phyloP scores from a whole-genome alignment of 2,797 vertebrate species.

The Somateria mollissima region DNA sequence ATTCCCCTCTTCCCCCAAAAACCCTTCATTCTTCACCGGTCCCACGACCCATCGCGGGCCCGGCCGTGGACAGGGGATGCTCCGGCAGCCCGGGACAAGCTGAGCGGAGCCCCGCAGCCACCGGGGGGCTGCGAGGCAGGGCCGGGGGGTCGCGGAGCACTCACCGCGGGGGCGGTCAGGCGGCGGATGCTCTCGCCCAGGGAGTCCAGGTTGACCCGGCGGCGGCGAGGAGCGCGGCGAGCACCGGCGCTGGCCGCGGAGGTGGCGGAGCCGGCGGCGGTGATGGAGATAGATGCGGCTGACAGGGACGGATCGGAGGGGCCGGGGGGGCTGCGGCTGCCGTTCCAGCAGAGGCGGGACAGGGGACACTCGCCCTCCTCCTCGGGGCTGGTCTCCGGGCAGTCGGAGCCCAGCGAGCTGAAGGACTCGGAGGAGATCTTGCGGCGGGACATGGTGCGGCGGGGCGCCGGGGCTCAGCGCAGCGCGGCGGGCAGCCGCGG shows the following conservation, averaged over 20 bases:
- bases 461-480: conserved; percentile 18
- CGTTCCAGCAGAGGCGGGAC: conserved; percentile 90
- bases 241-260: conserved; percentile 22
- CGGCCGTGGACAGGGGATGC: neutral
- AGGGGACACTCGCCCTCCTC: conserved; percentile 87
- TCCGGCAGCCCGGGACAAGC: neutral
- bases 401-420: conserved; percentile 95
- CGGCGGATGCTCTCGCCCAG: conserved; percentile 93
- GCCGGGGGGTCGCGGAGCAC: conserved; percentile 26
- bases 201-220: conserved; percentile 94
- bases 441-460: conserved; percentile 86
- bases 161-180: conserved; percentile 94
- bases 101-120: neutral
- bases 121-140: neutral
- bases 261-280: conserved; percentile 32
- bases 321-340: conserved; percentile 85
- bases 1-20: no score
- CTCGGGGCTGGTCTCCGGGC: conserved; percentile 90
- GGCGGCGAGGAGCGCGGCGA: conserved; percentile 83
- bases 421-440: conserved; percentile 98
- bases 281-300: conserved; percentile 1
- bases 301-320: neutral
- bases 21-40: no score
- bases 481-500: neutral
- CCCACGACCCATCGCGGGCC: neutral